phyloP scores from a whole-genome alignment of 2,113 vertebrate genomes.

The Menura novaehollandiae region DNA sequence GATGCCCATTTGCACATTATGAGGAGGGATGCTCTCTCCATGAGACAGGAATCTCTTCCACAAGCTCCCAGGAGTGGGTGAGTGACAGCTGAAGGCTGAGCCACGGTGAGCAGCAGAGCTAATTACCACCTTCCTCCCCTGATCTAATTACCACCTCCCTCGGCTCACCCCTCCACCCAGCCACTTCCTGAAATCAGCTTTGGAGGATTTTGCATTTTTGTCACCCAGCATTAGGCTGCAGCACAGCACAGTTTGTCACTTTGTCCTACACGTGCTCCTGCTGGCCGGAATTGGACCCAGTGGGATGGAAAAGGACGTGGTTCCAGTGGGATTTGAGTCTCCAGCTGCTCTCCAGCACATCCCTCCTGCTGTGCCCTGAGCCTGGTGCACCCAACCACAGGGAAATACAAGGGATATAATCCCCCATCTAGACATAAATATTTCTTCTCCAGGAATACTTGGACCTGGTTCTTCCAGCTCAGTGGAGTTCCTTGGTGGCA shows the following conservation, averaged over 20 bases:
- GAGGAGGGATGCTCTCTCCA: not conserved
- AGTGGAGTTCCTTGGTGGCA: not conserved
- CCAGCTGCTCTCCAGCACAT: not conserved
- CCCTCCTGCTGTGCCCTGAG: not conserved
- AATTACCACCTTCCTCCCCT: not conserved
- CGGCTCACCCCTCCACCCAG: not conserved
- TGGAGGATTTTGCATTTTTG: not conserved
- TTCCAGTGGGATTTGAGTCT: not conserved
- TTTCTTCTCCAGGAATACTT: not conserved
- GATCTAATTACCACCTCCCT: not conserved
- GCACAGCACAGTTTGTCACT: not conserved
- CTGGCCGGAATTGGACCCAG: rapidly evolving
- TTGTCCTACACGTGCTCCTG: not conserved
- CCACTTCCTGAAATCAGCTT: not conserved
- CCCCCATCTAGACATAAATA: not conserved
- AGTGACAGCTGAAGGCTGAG: not conserved
- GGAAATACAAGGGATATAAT: too few relatives aligned
- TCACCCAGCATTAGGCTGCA: not conserved
- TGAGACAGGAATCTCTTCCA: not conserved
- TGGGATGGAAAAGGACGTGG: rapidly evolving
- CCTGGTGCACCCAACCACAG: not conserved
- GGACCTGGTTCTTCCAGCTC: not conserved
- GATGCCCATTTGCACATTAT: not conserved
- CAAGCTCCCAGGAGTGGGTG: not conserved
- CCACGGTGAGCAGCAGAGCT: not conserved